phyloP scores from a whole-genome alignment of 2,113 vertebrate species.

The Dunckerocampus dactyliophorus region DNA sequence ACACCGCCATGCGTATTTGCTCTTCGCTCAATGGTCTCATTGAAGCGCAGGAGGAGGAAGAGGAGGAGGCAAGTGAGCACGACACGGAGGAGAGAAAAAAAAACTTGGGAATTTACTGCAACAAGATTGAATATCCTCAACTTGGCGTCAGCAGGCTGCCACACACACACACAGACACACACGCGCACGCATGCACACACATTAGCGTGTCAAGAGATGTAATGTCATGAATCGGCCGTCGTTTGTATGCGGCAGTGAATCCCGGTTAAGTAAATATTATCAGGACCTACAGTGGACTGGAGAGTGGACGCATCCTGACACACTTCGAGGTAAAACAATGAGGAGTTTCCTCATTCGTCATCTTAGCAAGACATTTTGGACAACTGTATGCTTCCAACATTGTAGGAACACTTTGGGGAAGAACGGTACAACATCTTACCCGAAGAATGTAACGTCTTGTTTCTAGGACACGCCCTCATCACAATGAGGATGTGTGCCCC shows the following conservation, averaged over 20 bases:
- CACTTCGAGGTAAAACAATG: too few relatives aligned
- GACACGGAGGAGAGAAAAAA: slow-evolving; percentile 16
- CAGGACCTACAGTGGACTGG: too few relatives aligned
- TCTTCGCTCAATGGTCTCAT: slow-evolving; percentile 71
- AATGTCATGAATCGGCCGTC: slow-evolving; percentile 70
- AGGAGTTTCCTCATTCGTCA: too few relatives aligned
- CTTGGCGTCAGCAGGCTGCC: slow-evolving; percentile 52
- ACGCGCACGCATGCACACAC: slow-evolving; percentile 17
- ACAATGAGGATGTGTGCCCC: too few relatives aligned
- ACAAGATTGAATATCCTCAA: slow-evolving; percentile 72
- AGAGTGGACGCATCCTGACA: too few relatives aligned
- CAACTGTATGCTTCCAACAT: too few relatives aligned
- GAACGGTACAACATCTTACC: too few relatives aligned
- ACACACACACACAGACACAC: background rate
- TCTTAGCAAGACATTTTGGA: too few relatives aligned
- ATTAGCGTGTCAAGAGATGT: slow-evolving; percentile 30
- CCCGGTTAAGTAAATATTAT: background rate
- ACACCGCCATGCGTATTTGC: slow-evolving; percentile 50
- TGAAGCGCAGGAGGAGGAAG: slow-evolving; percentile 14
- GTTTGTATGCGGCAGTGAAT: slow-evolving; percentile 47
- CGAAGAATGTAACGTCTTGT: too few relatives aligned
- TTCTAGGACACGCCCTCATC: too few relatives aligned
- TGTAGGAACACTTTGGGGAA: too few relatives aligned
- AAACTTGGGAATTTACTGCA: slow-evolving; percentile 65
- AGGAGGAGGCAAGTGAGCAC: slow-evolving; percentile 1